Base-by-base conservation (phyloP, 2,888 invertebrate species). In the Luffia ferchaultella region DNA sequence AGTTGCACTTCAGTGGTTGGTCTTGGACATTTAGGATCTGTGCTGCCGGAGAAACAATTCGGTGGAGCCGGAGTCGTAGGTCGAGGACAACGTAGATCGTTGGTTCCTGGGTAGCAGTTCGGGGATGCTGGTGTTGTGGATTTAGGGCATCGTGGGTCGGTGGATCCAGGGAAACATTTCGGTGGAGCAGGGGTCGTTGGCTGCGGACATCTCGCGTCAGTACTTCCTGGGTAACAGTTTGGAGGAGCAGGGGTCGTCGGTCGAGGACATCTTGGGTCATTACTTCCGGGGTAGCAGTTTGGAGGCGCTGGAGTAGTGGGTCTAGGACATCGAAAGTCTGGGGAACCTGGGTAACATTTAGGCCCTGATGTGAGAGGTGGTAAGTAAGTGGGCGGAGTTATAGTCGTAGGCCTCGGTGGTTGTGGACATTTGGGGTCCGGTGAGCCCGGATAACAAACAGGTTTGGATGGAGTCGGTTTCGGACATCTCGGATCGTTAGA, bases 351-450 rank as follows among this genome's bases (percentile, higher is more conserved):
- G 46, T 30, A 51, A 52, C 45, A 58, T 53, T 48, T 58, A 17
- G 65, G 65, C 48, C 65, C 64, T 7, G 55, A 58, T 18, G 65
- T 61, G 63, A 68, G 9, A 66, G 69, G 51, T 60, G 65, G 51
- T 19, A 59, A 55, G 20, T 67, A 67, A 1, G 57, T 57, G 2
- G 67, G 58, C 16, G 61, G 52, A 16, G 62, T 64, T 16, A 61
- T 51, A 9, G 62, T 64, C n/a, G 62, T 64, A 41, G 66, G 63
- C 2, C 51, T 52, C 5, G 54, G 40, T 16, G 20, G 59, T 57
- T 53, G 47, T n/a, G 49, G 49, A n/a, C 61, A 62, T 2, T 60
- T 54, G 0, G 59, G 54, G 17, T 62, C 60, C 0, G 42, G 53
- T 7, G 67, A 61, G 0, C 64, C 64, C 12, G 63, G 64, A 42